Base-by-base conservation (phyloP, 2,113 vertebrate genomes). In the Nothoprocta perdicaria region DNA sequence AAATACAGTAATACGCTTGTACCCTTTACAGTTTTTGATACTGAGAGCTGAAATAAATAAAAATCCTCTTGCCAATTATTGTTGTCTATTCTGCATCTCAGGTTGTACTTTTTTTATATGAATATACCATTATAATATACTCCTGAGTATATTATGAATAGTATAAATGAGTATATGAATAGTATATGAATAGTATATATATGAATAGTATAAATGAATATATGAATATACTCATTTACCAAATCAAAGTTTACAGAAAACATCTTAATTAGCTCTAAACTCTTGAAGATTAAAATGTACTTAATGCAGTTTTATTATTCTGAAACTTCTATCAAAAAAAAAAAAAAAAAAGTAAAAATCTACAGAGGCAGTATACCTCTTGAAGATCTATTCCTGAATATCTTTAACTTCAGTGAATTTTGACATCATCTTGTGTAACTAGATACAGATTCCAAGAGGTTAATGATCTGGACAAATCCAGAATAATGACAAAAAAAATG, bases 261-360 rank as follows among this genome's bases (percentile, higher is more conserved):
- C 9, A 5, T 23, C 40, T 14, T 5, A 81, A 14, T 57, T 50
- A 74, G 65, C 14, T 22, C 22, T 50, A 71, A 48, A 43, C 12
- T 5, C 26, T 55, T 55, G 35, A 55, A 55, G 23, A 10, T 53
- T 77, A 38, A 63, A 21, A 45, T 31, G 26, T 55, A 41, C 11
- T 14, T 46, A 69, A 4, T 46, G 50, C 3, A 55, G 53, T 55
- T 84, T 80, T 40, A n/a, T 22, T 73, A 43, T 31, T 83, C 4
- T 6, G 24, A 14, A 31, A 58, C 27, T 29, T 55, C 53, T 55
- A 13, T 55, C 14, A 66, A 4, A 16, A 19, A 46, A 48, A 57
- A 0, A 31, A 7, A 14, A 18, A 22, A 46, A 48, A 57, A 0
- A 31, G 7, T 12, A 18, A 22, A 16, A 45, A 46, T 48, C 2